Evolutionary conservation across 2,888 invertebrate genomes (phyloP).

Genomic region (Drymonia ruficornis): DNA sequence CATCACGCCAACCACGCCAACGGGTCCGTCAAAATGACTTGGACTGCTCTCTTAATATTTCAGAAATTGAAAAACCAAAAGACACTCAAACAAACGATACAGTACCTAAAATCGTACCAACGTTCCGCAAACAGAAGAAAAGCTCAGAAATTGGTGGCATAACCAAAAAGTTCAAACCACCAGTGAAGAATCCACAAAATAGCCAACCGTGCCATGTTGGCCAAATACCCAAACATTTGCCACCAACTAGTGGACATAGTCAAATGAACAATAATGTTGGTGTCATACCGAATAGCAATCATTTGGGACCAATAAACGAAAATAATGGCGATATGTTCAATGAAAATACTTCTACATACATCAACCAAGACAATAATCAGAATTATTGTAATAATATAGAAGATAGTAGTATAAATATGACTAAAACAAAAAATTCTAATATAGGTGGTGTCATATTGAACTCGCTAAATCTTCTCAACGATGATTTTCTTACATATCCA

Average conservation of each 20-base stretch:
- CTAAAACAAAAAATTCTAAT: conserved; percentile 12
- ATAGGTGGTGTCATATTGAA: conserved; percentile 56
- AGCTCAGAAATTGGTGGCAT: conserved; percentile 25
- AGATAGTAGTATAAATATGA: conserved; percentile 1
- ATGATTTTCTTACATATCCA: conserved; percentile 42
- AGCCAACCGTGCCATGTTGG: background rate
- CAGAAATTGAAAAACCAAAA: conserved; percentile 5
- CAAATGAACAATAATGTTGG: background rate
- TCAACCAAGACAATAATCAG: background rate
- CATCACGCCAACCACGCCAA: too few relatives aligned
- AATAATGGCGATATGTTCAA: background rate
- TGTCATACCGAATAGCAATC: background rate
- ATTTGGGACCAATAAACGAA: conserved; percentile 5
- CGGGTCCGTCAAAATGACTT: too few relatives aligned
- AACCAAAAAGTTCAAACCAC: conserved; percentile 58
- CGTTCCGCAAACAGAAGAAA: conserved; percentile 47
- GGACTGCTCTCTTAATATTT: too few relatives aligned
- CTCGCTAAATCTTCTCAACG: conserved; percentile 61
- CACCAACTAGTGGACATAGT: conserved; percentile 3
- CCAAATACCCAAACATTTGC: conserved; percentile 2
- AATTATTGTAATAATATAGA: conserved; percentile 5
- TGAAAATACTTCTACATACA: background rate
- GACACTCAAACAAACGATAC: conserved; percentile 16
- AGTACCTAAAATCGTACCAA: conserved; percentile 41
- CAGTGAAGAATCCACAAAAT: conserved; percentile 38